These are phyloP conservation scores for Lepidurus apus DNA, from an alignment of 1,140 invertebrate species.

Conservation along the genomic window DNA sequence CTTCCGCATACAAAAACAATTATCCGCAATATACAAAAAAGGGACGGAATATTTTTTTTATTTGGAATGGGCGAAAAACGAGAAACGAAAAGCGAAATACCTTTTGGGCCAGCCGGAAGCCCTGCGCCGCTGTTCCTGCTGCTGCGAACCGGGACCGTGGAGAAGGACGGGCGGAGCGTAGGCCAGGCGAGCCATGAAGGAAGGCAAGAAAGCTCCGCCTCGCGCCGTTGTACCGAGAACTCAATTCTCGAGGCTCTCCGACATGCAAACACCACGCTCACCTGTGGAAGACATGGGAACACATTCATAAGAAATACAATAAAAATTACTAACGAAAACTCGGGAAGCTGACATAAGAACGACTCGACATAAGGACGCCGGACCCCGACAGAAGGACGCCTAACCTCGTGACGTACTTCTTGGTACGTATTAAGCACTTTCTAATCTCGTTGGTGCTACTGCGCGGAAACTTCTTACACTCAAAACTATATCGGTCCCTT, in stretches of 20 bases:
- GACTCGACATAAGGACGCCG: too few species aligned
- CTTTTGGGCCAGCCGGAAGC: conserved; percentile 16
- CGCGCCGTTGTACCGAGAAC: neutral
- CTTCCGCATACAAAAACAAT: neutral
- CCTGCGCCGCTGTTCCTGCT: conserved; percentile 8
- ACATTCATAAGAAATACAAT: neutral
- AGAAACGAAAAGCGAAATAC: neutral
- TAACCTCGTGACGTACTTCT: too few species aligned
- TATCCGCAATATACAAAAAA: neutral
- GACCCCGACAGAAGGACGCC: too few species aligned
- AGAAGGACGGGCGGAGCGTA: neutral
- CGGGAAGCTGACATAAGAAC: neutral
- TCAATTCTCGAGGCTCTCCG: neutral
- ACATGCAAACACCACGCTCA: neutral
- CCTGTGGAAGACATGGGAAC: neutral
- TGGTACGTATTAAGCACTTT: too few species aligned
- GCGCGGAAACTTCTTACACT: too few species aligned
- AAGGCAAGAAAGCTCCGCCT: neutral
- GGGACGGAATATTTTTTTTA: too few species aligned
- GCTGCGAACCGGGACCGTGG: neutral
- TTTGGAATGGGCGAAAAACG: too few species aligned
- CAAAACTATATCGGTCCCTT: too few species aligned
- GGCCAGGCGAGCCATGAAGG: neutral
- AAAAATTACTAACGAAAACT: neutral
- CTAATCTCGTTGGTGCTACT: too few species aligned